Percentiles rank a stretch among this genome's conserved stretches.
Evolutionary conservation across 1,140 invertebrate species (phyloP).

Genomic region (Solenopsis invicta): DNA sequence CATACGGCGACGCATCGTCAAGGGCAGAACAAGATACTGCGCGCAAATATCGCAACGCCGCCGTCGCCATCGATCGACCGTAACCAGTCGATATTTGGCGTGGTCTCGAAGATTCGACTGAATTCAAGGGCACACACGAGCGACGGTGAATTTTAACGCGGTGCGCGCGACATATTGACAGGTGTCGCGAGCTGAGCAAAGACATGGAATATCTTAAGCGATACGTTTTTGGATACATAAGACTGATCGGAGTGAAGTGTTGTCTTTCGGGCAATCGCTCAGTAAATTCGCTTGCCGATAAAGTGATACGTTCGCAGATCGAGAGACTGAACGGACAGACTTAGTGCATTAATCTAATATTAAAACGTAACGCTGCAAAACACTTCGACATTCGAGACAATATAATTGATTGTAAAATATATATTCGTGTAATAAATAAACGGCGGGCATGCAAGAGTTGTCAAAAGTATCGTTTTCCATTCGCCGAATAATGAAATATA

Average conservation of each 20-base stretch:
- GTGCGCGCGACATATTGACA: conserved; percentile 68
- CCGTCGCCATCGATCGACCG: no score
- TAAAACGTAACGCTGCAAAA: neutral
- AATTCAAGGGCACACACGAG: conserved; percentile 18
- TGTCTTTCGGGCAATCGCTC: neutral
- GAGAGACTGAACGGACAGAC: neutral
- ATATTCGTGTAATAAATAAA: conserved; percentile 14
- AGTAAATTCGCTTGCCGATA: neutral
- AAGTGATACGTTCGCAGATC: neutral
- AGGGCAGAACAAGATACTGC: conserved; percentile 18
- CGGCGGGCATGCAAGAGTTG: neutral
- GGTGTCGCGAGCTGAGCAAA: conserved; percentile 36
- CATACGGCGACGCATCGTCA: conserved; percentile 10
- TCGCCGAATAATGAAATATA: neutral
- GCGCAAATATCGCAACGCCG: neutral
- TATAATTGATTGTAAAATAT: neutral
- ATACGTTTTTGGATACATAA: conserved; percentile 27
- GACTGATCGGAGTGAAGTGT: neutral
- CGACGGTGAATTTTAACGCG: conserved; percentile 69
- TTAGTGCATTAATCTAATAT: neutral
- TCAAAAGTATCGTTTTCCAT: neutral
- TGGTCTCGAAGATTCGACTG: conserved; percentile 10
- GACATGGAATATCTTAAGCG: conserved; percentile 17
- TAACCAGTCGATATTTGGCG: neutral
- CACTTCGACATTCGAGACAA: neutral